A percentile compares a stretch with the other conserved stretches of the same genome.
phyloP scores from a whole-genome alignment of 64 coral and sea anemone species.

The Hydrozoanthus tunicans region DNA sequence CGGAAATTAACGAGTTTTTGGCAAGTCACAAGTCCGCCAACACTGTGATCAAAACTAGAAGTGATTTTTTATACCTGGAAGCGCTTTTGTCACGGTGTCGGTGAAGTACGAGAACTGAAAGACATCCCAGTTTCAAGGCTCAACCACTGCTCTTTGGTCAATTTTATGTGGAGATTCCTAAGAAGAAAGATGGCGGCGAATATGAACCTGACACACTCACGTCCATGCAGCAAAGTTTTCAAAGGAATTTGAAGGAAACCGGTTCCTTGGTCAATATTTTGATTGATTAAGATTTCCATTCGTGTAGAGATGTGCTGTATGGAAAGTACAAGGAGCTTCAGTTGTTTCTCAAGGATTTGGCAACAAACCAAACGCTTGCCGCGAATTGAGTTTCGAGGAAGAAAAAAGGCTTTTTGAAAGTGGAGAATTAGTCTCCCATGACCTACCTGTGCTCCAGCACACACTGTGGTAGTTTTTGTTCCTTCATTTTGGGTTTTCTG shows the following conservation, averaged over 20 bases:
- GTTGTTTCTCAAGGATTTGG: not conserved
- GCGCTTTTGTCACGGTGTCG: not conserved
- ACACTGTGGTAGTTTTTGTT: not conserved
- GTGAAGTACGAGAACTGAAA: constrained; percentile 5
- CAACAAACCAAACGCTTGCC: not conserved
- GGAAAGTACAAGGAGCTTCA: not conserved
- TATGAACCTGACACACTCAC: constrained; percentile 8
- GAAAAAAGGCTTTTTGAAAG: not conserved
- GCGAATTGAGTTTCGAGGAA: constrained; percentile 4
- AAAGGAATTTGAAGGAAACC: not conserved
- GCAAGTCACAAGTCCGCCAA: not conserved
- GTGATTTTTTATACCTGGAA: not conserved
- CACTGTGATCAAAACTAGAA: constrained; percentile 6
- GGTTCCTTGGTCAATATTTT: not conserved
- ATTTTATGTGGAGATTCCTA: constrained; percentile 12
- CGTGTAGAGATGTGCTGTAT: not conserved
- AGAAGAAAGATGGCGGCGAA: constrained; percentile 21
- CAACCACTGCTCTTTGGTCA: not conserved
- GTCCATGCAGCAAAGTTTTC: not conserved
- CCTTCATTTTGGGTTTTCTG: not conserved
- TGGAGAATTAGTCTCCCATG: no score
- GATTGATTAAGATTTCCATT: not conserved
- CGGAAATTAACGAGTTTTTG: not conserved
- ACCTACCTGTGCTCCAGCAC: not conserved
- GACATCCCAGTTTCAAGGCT: not conserved